A percentile compares a stretch with the other conserved stretches of the same genome.
Conservation (phyloP, 2,113 vertebrate genomes). For the Psephotus haematonotus region DNA sequence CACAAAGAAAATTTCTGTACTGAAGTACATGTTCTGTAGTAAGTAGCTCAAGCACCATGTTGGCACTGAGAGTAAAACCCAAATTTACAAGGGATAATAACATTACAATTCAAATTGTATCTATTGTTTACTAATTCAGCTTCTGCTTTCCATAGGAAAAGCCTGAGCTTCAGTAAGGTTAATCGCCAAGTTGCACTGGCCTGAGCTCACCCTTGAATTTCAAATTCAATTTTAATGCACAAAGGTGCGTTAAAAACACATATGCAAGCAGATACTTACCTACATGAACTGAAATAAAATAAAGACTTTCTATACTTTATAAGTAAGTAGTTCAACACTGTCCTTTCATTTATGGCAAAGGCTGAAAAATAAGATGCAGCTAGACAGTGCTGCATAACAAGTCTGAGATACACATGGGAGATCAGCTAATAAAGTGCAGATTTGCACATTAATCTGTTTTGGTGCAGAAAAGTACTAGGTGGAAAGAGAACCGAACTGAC, state of each 20-base stretch:
- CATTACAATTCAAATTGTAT: neutral
- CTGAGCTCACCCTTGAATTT: neutral
- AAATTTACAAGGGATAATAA: neutral
- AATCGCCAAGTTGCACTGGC: neutral
- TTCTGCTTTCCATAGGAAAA: neutral
- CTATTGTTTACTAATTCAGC: neutral
- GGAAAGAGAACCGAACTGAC: neutral
- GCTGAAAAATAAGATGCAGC: neutral
- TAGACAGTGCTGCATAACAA: neutral
- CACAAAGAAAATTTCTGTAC: neutral
- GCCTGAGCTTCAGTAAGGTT: neutral
- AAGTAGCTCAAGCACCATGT: neutral
- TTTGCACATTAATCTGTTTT: neutral
- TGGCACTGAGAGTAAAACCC: neutral
- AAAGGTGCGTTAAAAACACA: neutral
- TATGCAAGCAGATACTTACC: neutral
- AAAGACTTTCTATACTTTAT: neutral
- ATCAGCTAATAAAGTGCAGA: neutral
- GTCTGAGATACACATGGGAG: neutral
- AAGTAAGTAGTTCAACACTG: neutral
- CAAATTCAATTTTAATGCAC: neutral
- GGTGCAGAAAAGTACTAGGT: neutral
- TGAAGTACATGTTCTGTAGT: neutral
- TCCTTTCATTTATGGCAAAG: neutral
- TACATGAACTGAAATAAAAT: neutral